Conservation (phyloP, 2,113 vertebrate genomes). For the Sebastes fasciatus region DNA sequence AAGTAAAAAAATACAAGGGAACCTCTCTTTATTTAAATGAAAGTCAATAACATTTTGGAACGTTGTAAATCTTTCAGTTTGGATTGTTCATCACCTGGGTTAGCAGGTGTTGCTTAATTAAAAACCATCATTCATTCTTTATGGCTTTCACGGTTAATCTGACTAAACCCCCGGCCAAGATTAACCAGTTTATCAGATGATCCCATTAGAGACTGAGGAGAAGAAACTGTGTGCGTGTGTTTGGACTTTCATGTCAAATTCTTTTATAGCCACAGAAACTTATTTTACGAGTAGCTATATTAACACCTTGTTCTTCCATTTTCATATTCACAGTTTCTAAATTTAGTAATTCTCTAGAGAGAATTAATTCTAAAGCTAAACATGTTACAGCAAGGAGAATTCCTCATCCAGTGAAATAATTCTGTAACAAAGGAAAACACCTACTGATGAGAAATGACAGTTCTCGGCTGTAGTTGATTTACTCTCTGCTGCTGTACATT, state of each 20-base stretch:
- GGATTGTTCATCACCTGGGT: background rate
- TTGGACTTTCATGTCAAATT: background rate
- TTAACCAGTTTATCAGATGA: conserved; percentile 57
- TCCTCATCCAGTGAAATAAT: background rate
- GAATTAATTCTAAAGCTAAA: background rate
- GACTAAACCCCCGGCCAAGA: conserved; percentile 46
- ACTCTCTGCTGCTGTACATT: background rate
- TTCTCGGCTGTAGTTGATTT: background rate
- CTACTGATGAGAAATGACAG: background rate
- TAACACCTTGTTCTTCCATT: background rate
- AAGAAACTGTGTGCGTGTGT: conserved; percentile 15
- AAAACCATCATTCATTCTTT: conserved; percentile 36
- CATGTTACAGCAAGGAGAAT: background rate
- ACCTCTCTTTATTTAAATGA: background rate
- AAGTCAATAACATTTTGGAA: background rate
- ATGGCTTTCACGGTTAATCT: conserved; percentile 46
- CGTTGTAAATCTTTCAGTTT: background rate
- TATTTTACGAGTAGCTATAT: background rate
- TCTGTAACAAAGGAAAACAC: background rate
- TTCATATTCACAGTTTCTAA: background rate
- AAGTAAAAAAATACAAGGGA: background rate
- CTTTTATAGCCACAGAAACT: background rate
- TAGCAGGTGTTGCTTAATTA: conserved; percentile 31
- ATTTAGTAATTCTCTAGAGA: background rate
- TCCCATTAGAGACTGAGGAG: conserved; percentile 49